Percentiles rank a stretch among this genome's conserved stretches.
Conservation (phyloP, 2,888 invertebrate species). For the Ectemnius continuus region DNA sequence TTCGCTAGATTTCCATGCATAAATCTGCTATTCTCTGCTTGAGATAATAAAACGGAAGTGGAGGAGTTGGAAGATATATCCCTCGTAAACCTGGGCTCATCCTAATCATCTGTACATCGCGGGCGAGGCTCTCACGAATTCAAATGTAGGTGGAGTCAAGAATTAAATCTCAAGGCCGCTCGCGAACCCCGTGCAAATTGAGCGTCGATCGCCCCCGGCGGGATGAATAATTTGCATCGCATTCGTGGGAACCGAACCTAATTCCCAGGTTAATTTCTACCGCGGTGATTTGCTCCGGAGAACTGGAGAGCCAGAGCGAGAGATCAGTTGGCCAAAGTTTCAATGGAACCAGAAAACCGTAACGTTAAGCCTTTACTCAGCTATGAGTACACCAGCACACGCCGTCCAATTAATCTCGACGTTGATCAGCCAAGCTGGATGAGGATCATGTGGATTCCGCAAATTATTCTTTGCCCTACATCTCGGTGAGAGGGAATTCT, state of each 20-base stretch:
- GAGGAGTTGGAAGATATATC: too few species aligned
- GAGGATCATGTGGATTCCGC: too few species aligned
- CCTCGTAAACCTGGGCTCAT: conserved; percentile 30
- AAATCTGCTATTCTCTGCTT: too few species aligned
- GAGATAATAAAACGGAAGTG: too few species aligned
- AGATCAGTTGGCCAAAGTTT: conserved; percentile 27
- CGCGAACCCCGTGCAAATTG: conserved; percentile 55
- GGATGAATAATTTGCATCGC: conserved; percentile 58
- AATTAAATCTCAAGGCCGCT: conserved; percentile 58
- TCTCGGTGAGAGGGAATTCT: too few species aligned
- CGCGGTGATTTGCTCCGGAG: conserved; percentile 31
- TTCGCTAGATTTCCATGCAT: too few species aligned
- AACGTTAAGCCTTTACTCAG: conserved; percentile 1
- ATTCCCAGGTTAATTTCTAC: conserved; percentile 55
- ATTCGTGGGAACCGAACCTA: conserved; percentile 50
- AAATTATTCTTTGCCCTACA: too few species aligned
- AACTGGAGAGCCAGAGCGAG: too few species aligned
- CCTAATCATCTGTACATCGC: conserved; percentile 44
- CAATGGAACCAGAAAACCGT: conserved; percentile 19
- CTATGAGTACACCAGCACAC: too few species aligned
- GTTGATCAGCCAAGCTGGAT: too few species aligned
- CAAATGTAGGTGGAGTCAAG: conserved; percentile 47
- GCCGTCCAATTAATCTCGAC: too few species aligned
- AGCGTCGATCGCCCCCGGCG: conserved; percentile 56
- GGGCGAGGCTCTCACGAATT: conserved; percentile 47